These are phyloP conservation scores for Petrocephalus sullivani DNA, from an alignment of 2,797 vertebrate genomes.

Conservation along the genomic window DNA sequence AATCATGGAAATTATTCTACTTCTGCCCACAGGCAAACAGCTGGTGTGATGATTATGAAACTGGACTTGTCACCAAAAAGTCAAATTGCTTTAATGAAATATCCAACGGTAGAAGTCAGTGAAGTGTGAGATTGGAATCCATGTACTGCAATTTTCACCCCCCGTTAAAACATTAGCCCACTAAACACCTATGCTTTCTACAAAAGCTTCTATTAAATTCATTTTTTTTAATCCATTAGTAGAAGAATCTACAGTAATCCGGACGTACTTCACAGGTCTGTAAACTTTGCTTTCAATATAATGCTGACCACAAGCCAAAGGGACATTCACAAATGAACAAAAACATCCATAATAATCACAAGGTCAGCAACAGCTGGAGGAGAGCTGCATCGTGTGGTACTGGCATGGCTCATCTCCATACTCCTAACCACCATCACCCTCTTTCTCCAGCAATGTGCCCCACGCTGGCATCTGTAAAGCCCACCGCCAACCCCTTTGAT, in stretches of 20 bases:
- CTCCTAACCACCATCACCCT: neutral
- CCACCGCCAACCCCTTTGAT: neutral
- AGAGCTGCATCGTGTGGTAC: neutral
- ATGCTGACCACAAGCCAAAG: neutral
- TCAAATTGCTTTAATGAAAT: neutral
- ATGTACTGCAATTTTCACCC: neutral
- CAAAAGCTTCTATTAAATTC: neutral
- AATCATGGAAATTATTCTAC: neutral
- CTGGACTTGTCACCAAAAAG: neutral
- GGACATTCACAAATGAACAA: neutral
- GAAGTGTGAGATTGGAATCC: neutral
- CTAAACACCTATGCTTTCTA: neutral
- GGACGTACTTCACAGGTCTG: neutral
- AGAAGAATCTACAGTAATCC: neutral
- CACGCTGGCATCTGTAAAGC: constrained; percentile 4
- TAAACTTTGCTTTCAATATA: neutral
- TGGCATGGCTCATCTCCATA: neutral
- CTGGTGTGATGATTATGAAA: neutral
- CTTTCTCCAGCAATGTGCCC: neutral
- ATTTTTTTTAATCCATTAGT: neutral
- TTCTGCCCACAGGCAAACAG: neutral
- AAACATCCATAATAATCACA: neutral
- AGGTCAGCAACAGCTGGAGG: neutral
- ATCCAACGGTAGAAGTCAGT: neutral
- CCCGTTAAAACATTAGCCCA: neutral